Percentiles rank a stretch among this genome's conserved stretches.
Evolutionary conservation across 2,888 invertebrate genomes (phyloP).

Genomic region (Macaria notata): DNA sequence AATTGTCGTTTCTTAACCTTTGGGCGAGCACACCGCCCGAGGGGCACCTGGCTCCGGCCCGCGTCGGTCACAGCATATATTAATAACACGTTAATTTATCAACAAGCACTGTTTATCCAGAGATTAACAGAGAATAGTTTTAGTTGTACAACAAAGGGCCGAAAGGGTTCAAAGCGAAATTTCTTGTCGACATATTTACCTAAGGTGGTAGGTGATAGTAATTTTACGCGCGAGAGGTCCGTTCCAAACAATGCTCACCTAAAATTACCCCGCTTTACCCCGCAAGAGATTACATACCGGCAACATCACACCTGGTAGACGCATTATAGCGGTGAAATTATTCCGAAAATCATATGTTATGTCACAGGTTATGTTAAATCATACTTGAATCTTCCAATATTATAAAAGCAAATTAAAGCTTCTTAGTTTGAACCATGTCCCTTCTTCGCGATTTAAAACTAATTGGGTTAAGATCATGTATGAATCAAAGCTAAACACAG

Average conservation of each 20-base stretch:
- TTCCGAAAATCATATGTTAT: too few species aligned
- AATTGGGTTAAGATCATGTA: too few species aligned
- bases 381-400: too few species aligned
- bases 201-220: constrained; percentile 79
- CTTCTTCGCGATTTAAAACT: too few species aligned
- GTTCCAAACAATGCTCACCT: constrained; percentile 64
- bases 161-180: constrained; percentile 80
- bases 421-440: too few species aligned
- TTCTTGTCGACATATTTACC: constrained; percentile 82
- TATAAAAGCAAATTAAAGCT: too few species aligned
- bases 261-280: constrained; percentile 56
- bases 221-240: constrained; percentile 79
- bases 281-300: constrained; percentile 45
- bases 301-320: too few species aligned
- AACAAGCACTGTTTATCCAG: constrained; percentile 80
- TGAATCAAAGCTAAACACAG: too few species aligned
- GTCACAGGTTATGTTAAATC: too few species aligned
- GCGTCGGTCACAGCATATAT: constrained; percentile 75
- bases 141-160: constrained; percentile 80
- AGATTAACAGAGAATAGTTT: constrained; percentile 82
- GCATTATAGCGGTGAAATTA: too few species aligned
- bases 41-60: constrained; percentile 72
- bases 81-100: constrained; percentile 82
- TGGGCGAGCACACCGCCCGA: constrained; percentile 70
- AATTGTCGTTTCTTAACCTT: constrained; percentile 72